Percentiles rank a stretch among this genome's conserved stretches.
Evolutionary conservation across 2,113 vertebrate species (phyloP).

Genomic region (Callospermophilus lateralis): DNA sequence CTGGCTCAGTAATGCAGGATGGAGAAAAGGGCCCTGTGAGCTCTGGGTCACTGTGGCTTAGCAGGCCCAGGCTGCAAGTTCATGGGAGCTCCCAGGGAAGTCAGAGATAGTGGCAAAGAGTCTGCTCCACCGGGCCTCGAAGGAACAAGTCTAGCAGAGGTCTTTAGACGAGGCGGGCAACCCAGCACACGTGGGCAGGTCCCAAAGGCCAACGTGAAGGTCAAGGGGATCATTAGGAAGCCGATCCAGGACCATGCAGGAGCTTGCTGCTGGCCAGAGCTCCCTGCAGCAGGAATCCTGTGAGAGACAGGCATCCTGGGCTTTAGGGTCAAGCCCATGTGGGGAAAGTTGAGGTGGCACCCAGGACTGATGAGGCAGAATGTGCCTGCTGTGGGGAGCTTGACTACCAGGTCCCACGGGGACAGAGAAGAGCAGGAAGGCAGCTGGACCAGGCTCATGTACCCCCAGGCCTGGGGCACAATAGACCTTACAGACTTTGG

Average conservation of each 20-base stretch:
- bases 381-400: background rate
- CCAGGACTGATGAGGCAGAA: background rate
- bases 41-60: too few relatives aligned
- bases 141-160: too few relatives aligned
- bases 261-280: background rate
- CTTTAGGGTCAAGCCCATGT: background rate
- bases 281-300: background rate
- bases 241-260: background rate
- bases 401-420: background rate
- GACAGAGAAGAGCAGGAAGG: background rate
- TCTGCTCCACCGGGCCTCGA: rapidly evolving
- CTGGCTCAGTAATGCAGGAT: background rate
- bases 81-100: background rate
- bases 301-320: background rate
- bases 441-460: background rate
- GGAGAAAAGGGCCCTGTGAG: background rate
- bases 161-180: background rate
- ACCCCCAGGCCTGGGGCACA: background rate
- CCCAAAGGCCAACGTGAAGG: background rate
- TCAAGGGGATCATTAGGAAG: background rate
- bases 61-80: background rate
- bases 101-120: background rate
- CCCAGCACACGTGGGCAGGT: too few relatives aligned
- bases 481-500: background rate
- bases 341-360: background rate